Percentiles rank a stretch among this genome's conserved stretches.
These are phyloP conservation scores for Calliopsis andreniformis DNA, from an alignment of 1,140 invertebrate genomes.

Conservation along the genomic window DNA sequence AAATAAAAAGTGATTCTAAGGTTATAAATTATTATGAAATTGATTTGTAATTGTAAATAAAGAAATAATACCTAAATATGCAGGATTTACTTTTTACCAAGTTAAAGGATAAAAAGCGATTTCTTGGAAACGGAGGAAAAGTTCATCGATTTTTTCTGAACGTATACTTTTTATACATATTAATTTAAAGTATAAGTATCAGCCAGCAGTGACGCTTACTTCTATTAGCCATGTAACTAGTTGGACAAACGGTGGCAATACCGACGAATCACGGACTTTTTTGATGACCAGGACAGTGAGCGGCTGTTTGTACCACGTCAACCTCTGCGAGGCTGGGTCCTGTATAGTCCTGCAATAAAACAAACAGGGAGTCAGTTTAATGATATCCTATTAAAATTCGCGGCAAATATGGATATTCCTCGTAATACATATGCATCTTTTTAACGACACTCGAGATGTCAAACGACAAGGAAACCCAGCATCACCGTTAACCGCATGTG, in stretches of 20 bases:
- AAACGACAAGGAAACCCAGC: background rate
- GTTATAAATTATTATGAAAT: too few relatives aligned
- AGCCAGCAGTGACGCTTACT: constrained; percentile 81
- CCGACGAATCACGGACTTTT: constrained; percentile 94
- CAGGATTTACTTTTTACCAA: too few relatives aligned
- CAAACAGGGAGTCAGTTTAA: background rate
- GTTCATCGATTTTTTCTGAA: too few relatives aligned
- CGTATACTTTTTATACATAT: too few relatives aligned
- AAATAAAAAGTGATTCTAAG: too few relatives aligned
- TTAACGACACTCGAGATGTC: too few relatives aligned
- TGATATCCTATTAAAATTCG: background rate
- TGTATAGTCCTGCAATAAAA: constrained; percentile 93
- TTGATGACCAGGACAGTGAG: constrained; percentile 97
- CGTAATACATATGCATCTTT: background rate
- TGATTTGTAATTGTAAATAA: too few relatives aligned
- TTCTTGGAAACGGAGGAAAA: background rate
- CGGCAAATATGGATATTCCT: constrained; percentile 44
- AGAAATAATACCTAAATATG: too few relatives aligned
- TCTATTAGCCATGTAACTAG: constrained; percentile 96
- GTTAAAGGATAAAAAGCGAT: background rate
- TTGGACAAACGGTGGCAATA: constrained; percentile 94
- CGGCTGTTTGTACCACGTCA: constrained; percentile 98
- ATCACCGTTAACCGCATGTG: background rate
- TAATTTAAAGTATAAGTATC: background rate
- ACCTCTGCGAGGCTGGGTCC: constrained; percentile 96